Evolutionary conservation across 2,888 invertebrate genomes (phyloP), one percentile per base, ranked within the genome.

Genomic region (Morpho deidamia): DNA sequence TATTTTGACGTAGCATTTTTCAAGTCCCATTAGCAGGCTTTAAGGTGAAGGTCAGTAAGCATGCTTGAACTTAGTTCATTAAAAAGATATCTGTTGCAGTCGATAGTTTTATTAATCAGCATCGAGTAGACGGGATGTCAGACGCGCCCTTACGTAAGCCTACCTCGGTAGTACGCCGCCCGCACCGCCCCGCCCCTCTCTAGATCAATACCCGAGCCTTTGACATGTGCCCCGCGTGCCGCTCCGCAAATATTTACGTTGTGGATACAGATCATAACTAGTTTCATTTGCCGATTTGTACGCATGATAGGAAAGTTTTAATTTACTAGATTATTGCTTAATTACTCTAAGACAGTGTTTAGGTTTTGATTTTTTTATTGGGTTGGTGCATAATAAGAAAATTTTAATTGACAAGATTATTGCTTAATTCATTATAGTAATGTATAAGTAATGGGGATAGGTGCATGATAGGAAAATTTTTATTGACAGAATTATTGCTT

Each of bases 131-230:
- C 87, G 69, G 81, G 79, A 78, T 77, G 80, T 81, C 83, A 87
- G 86, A 86, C 86, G 81, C 77, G 78, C 71, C 82, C 84, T 87
- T 86, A 87, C 85, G 83, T 85, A 86, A 86, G 81, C 76, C 78
- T 77, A 76, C 74, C 75, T 75, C 76, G 71, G 72, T 72, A 71
- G 69, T 74, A 69, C 71, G 70, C 63, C 59, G 61, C 67, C 63
- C 64, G 48, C 60, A 58, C 47, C 52, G 12, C 44, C 59, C 55
- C 61, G 51, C 56, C 74, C 74, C 78, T 68, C 81, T 74, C 79
- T 83, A 86, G 87, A 88, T 89, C 88, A 88, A 89, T 89, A 89
- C 86, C 81, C 77, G 74, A 79, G 83, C 87, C 85, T 87, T 87
- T 87, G 88, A 87, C 88, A 87, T 86, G 86, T 86, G 86, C 83